Base-by-base conservation (phyloP, 2,113 vertebrate genomes). In the Colinus virginianus region DNA sequence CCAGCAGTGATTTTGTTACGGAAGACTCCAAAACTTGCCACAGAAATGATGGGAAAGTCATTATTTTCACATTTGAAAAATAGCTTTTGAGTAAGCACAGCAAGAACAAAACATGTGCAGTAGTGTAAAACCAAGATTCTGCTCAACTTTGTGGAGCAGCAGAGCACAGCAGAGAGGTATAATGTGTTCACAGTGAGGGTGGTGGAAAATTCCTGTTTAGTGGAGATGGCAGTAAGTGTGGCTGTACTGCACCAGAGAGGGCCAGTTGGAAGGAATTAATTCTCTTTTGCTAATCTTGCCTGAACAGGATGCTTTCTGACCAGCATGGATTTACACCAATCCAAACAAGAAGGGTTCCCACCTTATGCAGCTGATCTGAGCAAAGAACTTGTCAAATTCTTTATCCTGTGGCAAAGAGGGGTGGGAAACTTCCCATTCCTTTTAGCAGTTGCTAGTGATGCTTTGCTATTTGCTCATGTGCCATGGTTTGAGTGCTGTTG, bases 391-490 rank as follows among this genome's bases (percentile, higher is more conserved):
- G 69, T 48, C 49, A 45, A 26, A 67, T 23, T 48, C 75, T 62
- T 55, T 45, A n/a, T 69, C 28, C 55, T 74, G 25, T 23, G 59
- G 63, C 0, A 2, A 56, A 59, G 18, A 9, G 17, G 17, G 21
- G 7, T 59, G 51, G 40, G 46, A 62, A 42, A 9, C 36, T 48
- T n/a, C 16, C 45, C 30, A 34, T 83, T 63, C 46, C 59, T 38
- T 86, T 53, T 75, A n/a, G 9, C 17, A 69, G 42, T 28, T 66
- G 43, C 36, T 9, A 48, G 80, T 42, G 38, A 30, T 17, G 25
- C 45, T 63, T 58, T 40, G 34, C 61, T 85, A 17, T 49, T 75
- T 53, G n/a, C 13, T n/a, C 40, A 40, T 1, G 2, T 0, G 0
- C 23, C 21, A 36, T 25, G 40, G 34, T 68, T 32, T 55, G 30